Conservation (phyloP, 2,888 invertebrate genomes). For the Cinara cedri region DNA sequence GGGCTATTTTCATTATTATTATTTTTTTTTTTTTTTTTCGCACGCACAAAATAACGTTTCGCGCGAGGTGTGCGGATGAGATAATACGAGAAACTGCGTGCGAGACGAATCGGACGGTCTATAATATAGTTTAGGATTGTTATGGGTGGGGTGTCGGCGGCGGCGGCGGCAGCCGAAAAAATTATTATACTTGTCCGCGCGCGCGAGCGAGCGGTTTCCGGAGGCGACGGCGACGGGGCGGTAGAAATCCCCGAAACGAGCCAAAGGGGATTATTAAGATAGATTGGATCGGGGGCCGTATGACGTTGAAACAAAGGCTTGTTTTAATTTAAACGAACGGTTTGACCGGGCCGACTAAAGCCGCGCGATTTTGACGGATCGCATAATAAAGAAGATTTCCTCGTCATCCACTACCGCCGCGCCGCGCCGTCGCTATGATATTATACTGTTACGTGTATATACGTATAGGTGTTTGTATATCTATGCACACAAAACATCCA, state of each 20-base stretch:
- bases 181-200: neutral
- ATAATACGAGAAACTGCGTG: neutral
- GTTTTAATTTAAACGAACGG: conserved; percentile 56
- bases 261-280: conserved; percentile 56
- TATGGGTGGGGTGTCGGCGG: no score
- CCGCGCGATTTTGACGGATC: conserved; percentile 57
- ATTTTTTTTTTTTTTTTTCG: no score
- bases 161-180: neutral
- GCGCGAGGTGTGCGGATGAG: no score
- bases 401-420: neutral
- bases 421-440: neutral
- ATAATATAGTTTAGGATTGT: neutral
- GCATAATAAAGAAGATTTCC: conserved; percentile 56
- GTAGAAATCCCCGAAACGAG: conserved; percentile 39
- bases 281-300: conserved; percentile 51
- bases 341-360: conserved; percentile 56
- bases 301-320: conserved; percentile 56
- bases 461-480: no score
- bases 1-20: no score
- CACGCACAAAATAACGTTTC: no score
- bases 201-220: neutral
- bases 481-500: neutral
- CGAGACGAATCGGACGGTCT: no score
- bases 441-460: neutral
- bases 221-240: neutral